Percentiles rank a stretch among this genome's conserved stretches.
These are phyloP conservation scores for Notodonta dromedarius DNA, from an alignment of 2,888 invertebrate species.

Conservation along the genomic window DNA sequence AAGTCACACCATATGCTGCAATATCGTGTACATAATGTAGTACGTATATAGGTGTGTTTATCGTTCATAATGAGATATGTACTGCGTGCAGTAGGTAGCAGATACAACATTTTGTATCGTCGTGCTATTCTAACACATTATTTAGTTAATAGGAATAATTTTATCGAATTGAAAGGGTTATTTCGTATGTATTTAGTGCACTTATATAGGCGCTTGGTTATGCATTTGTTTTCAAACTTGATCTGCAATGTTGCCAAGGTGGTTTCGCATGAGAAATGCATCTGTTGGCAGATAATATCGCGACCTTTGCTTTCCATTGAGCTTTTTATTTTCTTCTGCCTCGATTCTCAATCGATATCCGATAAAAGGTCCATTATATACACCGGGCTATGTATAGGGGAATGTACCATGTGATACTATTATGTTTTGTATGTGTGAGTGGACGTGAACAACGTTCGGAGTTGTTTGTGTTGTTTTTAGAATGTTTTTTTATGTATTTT, in stretches of 20 bases:
- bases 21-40: constrained; percentile 36
- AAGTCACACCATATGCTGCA: constrained; percentile 41
- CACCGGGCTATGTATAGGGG: constrained; percentile 42
- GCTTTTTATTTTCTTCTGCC: constrained; percentile 43
- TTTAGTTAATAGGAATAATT: constrained; percentile 44
- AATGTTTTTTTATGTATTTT: constrained; percentile 21
- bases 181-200: constrained; percentile 46
- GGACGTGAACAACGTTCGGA: constrained; percentile 12
- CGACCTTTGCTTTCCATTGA: constrained; percentile 54
- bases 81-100: constrained; percentile 47
- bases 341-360: constrained; percentile 52
- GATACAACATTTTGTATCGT: constrained; percentile 49
- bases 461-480: constrained; percentile 25
- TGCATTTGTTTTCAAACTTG: constrained; percentile 61
- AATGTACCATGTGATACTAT: constrained; percentile 37
- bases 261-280: constrained; percentile 53
- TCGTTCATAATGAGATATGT: constrained; percentile 39
- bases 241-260: constrained; percentile 57
- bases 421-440: constrained; percentile 39
- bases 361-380: constrained; percentile 42
- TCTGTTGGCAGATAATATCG: constrained; percentile 52
- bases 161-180: constrained; percentile 44
- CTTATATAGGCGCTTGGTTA: constrained; percentile 51
- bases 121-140: constrained; percentile 49
- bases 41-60: constrained; percentile 28